Evolutionary conservation across 2,888 invertebrate species (phyloP), one percentile per base, ranked within the genome.

Genomic region (Ariolimax columbianus): DNA sequence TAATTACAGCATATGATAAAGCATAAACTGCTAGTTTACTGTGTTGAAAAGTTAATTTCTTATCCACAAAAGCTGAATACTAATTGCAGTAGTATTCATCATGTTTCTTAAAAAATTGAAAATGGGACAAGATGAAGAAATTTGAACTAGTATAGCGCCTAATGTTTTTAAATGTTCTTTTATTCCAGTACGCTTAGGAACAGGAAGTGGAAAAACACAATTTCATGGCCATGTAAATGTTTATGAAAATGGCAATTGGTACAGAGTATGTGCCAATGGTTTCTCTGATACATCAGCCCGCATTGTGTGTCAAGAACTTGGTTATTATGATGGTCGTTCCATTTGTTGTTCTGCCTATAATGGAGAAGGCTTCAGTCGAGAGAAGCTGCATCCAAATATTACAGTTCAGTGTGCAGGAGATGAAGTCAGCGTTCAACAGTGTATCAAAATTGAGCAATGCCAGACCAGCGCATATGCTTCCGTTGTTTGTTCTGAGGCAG

Each of bases 401-500:
- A 90, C 90, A 3, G 40, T 92, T 11, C 80, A 85, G 83, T 97
- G 97, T 88, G 84, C 87, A 0, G 91, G 91, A 9, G 77, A 88
- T 9, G 92, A 92, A 66, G 66, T 47, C 6, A 87, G 84, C 36
- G 86, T 93, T 11, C 78, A 86, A 4, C 87, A 91, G 1, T 93
- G 93, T 84, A 75, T 91, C 26, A 47, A 72, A n/a, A 82, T 89
- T 2, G 87, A 84, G 23, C 33, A 86, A 11, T 91, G 91, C 85
- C 75, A 78, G 23, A 89, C 88, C 19, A 83, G 79, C 11, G 83
- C 83, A 30, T 92, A 92, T 88, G 91, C 92, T 11, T 91, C 92
- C 1, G 92, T 90, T 1, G 88, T 90, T 47, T 92, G 92, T 87
- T 89, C 90, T 66, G 82, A 81, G 26, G 36, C 77, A 2, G 43